These are phyloP conservation scores for Aelia acuminata DNA, from an alignment of 2,888 invertebrate species.

Conservation along the genomic window DNA sequence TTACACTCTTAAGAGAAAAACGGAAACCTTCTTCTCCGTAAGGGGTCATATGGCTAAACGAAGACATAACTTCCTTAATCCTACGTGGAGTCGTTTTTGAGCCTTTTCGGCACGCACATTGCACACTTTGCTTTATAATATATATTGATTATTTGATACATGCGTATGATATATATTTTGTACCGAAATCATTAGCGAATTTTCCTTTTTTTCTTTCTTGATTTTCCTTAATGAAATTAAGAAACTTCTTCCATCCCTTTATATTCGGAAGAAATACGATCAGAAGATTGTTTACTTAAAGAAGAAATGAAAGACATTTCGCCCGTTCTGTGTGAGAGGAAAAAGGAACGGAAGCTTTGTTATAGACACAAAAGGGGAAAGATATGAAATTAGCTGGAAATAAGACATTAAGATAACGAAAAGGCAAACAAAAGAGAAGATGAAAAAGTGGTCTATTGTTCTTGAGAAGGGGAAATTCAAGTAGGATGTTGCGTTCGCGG, in stretches of 20 bases:
- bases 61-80: too few relatives aligned
- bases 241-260: not conserved
- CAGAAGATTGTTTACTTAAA: not conserved
- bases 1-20: too few relatives aligned
- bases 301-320: not conserved
- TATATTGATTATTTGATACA: too few relatives aligned
- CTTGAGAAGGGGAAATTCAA: not conserved
- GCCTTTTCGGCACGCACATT: too few relatives aligned
- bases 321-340: not conserved
- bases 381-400: slow-evolving; percentile 23
- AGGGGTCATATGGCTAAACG: too few relatives aligned
- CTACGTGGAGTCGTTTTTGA: too few relatives aligned
- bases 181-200: too few relatives aligned
- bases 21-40: too few relatives aligned
- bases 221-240: too few relatives aligned
- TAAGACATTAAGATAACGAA: slow-evolving; percentile 22
- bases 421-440: not conserved
- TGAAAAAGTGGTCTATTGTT: slow-evolving; percentile 1
- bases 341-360: not conserved
- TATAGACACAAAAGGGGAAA: not conserved
- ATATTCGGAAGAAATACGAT: not conserved
- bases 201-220: too few relatives aligned
- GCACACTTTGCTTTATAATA: too few relatives aligned
- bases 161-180: too few relatives aligned
- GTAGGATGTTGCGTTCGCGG: not conserved